Percentiles rank a stretch among this genome's conserved stretches.
These are phyloP conservation scores for Trogon melanurus DNA, from an alignment of 2,113 vertebrate genomes.

Conservation along the genomic window DNA sequence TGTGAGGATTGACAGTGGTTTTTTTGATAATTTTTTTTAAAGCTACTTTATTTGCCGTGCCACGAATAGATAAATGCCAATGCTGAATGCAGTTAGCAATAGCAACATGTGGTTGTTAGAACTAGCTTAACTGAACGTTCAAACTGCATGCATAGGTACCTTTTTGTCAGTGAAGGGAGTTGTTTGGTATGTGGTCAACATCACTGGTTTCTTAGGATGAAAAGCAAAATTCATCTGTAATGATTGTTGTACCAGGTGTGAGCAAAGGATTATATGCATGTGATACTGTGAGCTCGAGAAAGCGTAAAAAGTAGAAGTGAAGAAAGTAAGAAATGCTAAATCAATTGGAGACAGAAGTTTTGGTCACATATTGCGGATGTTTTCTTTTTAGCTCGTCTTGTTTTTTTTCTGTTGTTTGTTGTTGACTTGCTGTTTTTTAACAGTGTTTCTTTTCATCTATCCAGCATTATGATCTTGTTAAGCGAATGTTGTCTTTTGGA, in stretches of 20 bases:
- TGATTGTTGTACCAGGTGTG: neutral
- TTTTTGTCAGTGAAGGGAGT: neutral
- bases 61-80: neutral
- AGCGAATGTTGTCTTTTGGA: neutral
- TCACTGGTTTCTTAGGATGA: neutral
- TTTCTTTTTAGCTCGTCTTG: neutral
- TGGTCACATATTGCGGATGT: neutral
- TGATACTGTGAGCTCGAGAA: neutral
- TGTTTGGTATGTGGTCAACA: neutral
- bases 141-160: neutral
- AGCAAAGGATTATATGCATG: neutral
- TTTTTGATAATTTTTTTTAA: neutral
- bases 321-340: neutral
- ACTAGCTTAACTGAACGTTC: neutral
- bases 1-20: neutral
- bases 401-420: neutral
- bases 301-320: neutral
- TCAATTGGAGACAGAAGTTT: neutral
- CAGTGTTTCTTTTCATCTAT: neutral
- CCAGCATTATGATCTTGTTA: neutral
- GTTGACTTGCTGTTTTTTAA: neutral
- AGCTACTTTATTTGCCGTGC: accelerated
- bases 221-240: neutral
- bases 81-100: neutral
- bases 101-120: neutral